Conservation (phyloP, 2,888 invertebrate species). For the Pteria penguin region DNA sequence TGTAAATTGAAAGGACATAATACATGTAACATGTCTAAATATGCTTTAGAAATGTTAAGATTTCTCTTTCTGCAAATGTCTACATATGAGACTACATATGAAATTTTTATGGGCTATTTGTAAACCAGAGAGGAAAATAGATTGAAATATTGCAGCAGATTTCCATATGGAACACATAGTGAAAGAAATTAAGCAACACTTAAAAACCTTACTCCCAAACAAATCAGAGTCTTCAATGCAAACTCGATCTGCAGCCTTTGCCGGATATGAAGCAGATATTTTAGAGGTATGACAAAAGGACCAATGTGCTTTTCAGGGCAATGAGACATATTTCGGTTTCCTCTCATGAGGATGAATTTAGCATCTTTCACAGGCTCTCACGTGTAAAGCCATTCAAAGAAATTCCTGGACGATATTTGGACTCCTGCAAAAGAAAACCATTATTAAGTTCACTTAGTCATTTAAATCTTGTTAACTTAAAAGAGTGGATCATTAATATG, state of each 20-base stretch:
- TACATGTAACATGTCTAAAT: conserved; percentile 18
- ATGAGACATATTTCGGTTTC: background rate
- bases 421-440: conserved; percentile 2
- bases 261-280: background rate
- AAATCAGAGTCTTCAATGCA: background rate
- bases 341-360: background rate
- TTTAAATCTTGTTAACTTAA: background rate
- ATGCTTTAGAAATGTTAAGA: conserved; percentile 22
- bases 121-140: conserved; percentile 7
- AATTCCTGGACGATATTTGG: conserved; percentile 1
- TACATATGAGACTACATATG: conserved; percentile 1
- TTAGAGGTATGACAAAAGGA: background rate
- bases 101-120: conserved; percentile 28
- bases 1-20: conserved; percentile 14
- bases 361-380: background rate
- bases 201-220: conserved; percentile 19
- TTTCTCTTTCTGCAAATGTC: conserved; percentile 6
- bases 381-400: conserved; percentile 7
- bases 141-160: conserved; percentile 11
- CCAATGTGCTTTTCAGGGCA: background rate
- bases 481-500: conserved; percentile 15
- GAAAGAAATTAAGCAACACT: background rate
- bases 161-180: conserved; percentile 22
- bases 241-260: background rate
- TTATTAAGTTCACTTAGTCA: conserved; percentile 7